Evolutionary conservation across 2,797 vertebrate genomes (phyloP), one percentile per base, ranked within the genome.

Genomic region (Pteronotus mesoamericanus): DNA sequence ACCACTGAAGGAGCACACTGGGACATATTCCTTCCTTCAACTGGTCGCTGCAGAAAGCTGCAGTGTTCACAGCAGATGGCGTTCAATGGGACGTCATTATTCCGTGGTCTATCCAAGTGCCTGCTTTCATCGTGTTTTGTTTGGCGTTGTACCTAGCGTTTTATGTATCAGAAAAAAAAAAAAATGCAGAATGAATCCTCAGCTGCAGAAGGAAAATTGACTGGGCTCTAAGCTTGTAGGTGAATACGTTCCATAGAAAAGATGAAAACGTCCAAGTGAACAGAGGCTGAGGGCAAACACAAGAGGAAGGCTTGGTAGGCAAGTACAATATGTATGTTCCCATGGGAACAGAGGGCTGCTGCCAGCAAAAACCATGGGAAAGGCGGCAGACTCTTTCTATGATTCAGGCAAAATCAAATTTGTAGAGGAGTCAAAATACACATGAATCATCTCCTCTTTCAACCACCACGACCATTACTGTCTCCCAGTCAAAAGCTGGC

Each of bases 321-420:
- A 64, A 74, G 68, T 16, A 64, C 59, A 18, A 3, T 64, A 1
- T 32, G 11, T 46, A 24, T 53, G 29, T 93, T 96, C 87, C 80
- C 71, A 83, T 79, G 85, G 85, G 90, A 95, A 93, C 37, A 9
- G 4, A n/a, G 18, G 42, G 51, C 44, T 80, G 57, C 64, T 91
- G 95, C 78, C 95, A 95, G 83, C 69, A 84, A 84, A 95, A 79
- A 39, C 88, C 91, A 57, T 61, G 94, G 80, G 94, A 94, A 96
- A 94, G 42, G 29, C 69, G 68, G 14, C 61, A 93, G 78, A 91
- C 69, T 97, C 72, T 84, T 96, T 91, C 77, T 94, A 51, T 95
- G 95, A 92, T 94, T 97, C 92, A 95, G 87, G 77, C 75, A 86
- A 96, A 94, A 94, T 86, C 57, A 75, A 68, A 87, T 79, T 80